phyloP scores from a whole-genome alignment of 2,797 vertebrate genomes.

The Poeciliopsis infans region DNA sequence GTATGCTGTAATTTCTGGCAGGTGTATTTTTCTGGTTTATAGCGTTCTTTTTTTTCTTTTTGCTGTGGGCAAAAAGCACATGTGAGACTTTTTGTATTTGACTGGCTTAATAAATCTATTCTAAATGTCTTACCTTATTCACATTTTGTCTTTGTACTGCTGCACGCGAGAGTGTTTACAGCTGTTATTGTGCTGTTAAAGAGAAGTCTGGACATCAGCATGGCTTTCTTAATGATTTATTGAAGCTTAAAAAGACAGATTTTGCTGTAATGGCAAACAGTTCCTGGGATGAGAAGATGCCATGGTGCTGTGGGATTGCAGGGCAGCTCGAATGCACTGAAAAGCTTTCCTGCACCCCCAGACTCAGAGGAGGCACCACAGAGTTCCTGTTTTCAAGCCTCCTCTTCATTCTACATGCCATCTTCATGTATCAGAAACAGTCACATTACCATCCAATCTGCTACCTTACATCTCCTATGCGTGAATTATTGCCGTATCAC shows the following conservation, averaged over 20 bases:
- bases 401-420: slow-evolving; percentile 86
- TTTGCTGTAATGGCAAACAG: slow-evolving; percentile 46
- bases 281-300: slow-evolving; percentile 58
- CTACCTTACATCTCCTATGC: not conserved
- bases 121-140: slow-evolving; percentile 74
- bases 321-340: slow-evolving; percentile 92
- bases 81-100: slow-evolving; percentile 87
- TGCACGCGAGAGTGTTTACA: not conserved
- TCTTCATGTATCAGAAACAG: slow-evolving; percentile 52
- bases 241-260: slow-evolving; percentile 37
- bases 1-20: slow-evolving; percentile 77
- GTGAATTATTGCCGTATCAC: slow-evolving; percentile 6
- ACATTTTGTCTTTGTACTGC: slow-evolving; percentile 8
- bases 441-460: not conserved
- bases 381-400: slow-evolving; percentile 86
- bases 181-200: not conserved
- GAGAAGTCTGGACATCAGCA: slow-evolving; percentile 11
- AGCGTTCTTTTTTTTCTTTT: slow-evolving; percentile 58
- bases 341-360: slow-evolving; percentile 76
- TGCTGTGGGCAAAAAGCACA: slow-evolving; percentile 83
- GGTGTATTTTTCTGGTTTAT: slow-evolving; percentile 79
- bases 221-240: slow-evolving; percentile 72
- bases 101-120: slow-evolving; percentile 88
- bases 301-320: slow-evolving; percentile 69
- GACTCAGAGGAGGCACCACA: slow-evolving; percentile 86